Evolutionary conservation across 2,797 vertebrate species (phyloP).

Genomic region (Esox lucius): DNA sequence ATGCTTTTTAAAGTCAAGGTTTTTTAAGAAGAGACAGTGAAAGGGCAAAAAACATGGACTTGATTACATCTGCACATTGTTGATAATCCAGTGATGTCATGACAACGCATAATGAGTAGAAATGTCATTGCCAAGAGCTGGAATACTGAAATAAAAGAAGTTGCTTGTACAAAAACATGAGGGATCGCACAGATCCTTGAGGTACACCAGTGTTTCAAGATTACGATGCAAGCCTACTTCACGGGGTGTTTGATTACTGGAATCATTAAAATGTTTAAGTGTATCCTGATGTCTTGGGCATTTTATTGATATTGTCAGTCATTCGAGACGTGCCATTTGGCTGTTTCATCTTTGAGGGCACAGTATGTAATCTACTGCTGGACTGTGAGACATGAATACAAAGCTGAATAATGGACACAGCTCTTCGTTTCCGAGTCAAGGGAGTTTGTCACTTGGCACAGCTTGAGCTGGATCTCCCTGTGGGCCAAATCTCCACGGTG

Average conservation of each 20-base stretch:
- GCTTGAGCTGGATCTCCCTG: not conserved
- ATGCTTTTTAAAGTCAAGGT: no score
- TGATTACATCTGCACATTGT: not conserved
- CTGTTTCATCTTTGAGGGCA: not conserved
- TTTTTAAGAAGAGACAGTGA: no score
- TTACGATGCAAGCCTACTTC: not conserved
- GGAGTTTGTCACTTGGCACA: slow-evolving; percentile 2
- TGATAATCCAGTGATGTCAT: not conserved
- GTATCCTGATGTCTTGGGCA: not conserved
- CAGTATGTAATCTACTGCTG: not conserved
- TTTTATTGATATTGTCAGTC: not conserved
- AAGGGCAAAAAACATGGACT: not conserved
- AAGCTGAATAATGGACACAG: slow-evolving; percentile 11
- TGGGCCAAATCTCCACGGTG: slow-evolving; percentile 3
- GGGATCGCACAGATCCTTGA: not conserved
- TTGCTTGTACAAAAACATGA: not conserved
- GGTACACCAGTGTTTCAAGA: not conserved
- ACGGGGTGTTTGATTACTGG: not conserved
- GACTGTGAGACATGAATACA: not conserved
- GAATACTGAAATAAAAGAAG: not conserved
- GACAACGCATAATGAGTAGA: not conserved
- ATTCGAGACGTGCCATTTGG: not conserved
- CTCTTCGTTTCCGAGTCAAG: not conserved
- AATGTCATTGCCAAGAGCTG: not conserved
- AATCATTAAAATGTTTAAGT: not conserved